Evolutionary conservation across 2,797 vertebrate genomes (phyloP).

Genomic region (Paramormyrops hopkinsi): DNA sequence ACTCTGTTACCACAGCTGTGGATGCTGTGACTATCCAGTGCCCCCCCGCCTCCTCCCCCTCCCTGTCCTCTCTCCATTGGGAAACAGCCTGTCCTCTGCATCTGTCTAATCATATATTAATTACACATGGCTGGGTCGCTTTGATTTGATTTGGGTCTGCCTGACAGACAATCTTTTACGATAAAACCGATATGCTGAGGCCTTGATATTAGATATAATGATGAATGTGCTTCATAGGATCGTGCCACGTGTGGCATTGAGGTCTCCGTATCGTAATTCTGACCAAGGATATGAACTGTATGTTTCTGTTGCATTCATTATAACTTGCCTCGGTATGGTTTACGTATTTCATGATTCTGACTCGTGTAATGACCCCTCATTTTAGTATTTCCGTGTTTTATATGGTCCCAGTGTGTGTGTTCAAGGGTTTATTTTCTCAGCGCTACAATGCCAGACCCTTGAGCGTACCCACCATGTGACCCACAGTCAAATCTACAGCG

Average conservation of each 20-base stretch:
- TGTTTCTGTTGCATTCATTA: not conserved
- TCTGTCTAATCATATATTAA: slow-evolving; percentile 43
- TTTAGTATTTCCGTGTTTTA: not conserved
- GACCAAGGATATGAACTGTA: not conserved
- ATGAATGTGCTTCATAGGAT: not conserved
- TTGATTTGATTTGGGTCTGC: slow-evolving; percentile 36
- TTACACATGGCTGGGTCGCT: slow-evolving; percentile 37
- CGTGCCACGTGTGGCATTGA: not conserved
- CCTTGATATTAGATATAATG: slow-evolving; percentile 17
- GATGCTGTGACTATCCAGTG: not conserved
- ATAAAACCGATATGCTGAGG: slow-evolving; percentile 30
- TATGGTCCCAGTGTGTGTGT: not conserved
- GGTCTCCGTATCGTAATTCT: not conserved
- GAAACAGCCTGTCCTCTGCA: slow-evolving; percentile 33
- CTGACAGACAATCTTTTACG: slow-evolving; percentile 31
- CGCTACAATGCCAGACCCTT: not conserved
- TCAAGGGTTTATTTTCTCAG: not conserved
- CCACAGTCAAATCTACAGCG: not conserved
- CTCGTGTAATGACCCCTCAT: not conserved
- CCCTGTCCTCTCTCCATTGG: slow-evolving; percentile 1
- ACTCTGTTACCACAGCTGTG: slow-evolving; percentile 28
- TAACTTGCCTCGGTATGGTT: not conserved
- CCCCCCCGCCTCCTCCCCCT: not conserved
- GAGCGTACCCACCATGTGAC: not conserved
- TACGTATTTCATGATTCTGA: not conserved